A percentile compares a stretch with the other conserved stretches of the same genome.
phyloP scores from a whole-genome alignment of 2,113 vertebrate genomes.

The Nycticryphes semicollaris region DNA sequence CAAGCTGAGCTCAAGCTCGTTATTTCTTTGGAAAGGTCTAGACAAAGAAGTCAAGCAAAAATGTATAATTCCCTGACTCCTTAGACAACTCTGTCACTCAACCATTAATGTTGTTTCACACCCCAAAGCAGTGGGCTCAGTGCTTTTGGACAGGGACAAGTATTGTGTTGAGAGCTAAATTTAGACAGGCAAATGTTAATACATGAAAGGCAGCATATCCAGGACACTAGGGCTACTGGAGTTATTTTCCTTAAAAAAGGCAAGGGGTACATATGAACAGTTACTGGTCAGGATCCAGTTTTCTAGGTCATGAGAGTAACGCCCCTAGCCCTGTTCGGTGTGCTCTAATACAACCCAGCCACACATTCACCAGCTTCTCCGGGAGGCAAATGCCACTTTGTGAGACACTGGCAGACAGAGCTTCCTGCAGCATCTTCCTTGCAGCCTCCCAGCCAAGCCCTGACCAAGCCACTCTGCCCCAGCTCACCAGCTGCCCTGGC shows the following conservation, averaged over 20 bases:
- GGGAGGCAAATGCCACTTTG: background rate
- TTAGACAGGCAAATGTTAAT: background rate
- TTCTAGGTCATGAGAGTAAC: fast-evolving
- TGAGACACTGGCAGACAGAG: background rate
- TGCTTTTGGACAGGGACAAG: background rate
- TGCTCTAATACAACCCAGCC: background rate
- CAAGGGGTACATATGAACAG: background rate
- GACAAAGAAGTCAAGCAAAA: background rate
- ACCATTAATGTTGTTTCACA: background rate
- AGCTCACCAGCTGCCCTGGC: background rate
- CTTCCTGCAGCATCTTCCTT: background rate
- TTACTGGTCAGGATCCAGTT: background rate
- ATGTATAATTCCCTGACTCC: background rate
- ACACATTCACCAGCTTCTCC: background rate
- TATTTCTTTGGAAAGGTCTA: background rate
- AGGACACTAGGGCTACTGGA: background rate
- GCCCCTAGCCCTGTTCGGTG: background rate
- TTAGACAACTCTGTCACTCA: background rate
- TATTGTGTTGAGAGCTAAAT: background rate
- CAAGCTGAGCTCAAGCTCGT: background rate
- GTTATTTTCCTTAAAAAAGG: background rate
- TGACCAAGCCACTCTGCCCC: background rate
- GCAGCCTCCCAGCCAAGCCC: background rate
- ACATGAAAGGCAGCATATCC: background rate
- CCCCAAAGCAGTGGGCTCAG: background rate